phyloP scores from a whole-genome alignment of 2,888 invertebrate species.

The Actias luna region DNA sequence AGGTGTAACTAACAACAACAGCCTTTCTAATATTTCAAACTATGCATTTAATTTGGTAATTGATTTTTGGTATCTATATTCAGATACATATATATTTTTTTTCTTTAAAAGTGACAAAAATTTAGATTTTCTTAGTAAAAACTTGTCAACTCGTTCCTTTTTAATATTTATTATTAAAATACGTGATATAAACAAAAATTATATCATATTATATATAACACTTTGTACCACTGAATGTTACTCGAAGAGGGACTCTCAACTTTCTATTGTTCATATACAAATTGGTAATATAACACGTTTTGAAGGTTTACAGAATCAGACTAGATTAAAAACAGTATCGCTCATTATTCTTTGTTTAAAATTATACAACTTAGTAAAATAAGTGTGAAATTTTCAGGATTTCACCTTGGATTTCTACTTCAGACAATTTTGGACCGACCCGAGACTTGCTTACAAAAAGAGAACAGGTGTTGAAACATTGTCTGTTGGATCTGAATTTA shows the following conservation, averaged over 20 bases:
- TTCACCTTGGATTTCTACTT: conserved; percentile 99
- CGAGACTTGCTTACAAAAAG: conserved; percentile 94
- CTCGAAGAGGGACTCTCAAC: conserved; percentile 23
- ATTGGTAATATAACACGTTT: conserved; percentile 20
- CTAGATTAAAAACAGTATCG: conserved; percentile 30
- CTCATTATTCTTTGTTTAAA: conserved; percentile 26
- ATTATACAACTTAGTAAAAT: conserved; percentile 21
- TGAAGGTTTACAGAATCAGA: conserved; percentile 9
- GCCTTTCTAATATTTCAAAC: too few relatives aligned
- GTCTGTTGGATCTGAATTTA: conserved; percentile 96
- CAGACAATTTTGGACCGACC: conserved; percentile 99
- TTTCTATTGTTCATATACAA: conserved; percentile 25
- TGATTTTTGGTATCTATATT: too few relatives aligned
- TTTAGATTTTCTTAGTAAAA: too few relatives aligned
- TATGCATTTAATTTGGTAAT: too few relatives aligned
- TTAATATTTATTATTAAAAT: too few relatives aligned
- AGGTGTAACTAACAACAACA: too few relatives aligned
- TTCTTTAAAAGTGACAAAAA: too few relatives aligned
- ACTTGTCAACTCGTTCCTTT: too few relatives aligned
- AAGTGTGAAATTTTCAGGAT: conserved; percentile 83
- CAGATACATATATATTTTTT: too few relatives aligned
- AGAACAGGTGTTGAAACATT: conserved; percentile 93
- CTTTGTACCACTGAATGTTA: conserved; percentile 28
- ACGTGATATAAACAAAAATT: not conserved
- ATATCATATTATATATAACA: not conserved